A percentile compares a stretch with the other conserved stretches of the same genome.
Evolutionary conservation across 1,140 invertebrate species (phyloP).

Genomic region (Steinernema khuongi): DNA sequence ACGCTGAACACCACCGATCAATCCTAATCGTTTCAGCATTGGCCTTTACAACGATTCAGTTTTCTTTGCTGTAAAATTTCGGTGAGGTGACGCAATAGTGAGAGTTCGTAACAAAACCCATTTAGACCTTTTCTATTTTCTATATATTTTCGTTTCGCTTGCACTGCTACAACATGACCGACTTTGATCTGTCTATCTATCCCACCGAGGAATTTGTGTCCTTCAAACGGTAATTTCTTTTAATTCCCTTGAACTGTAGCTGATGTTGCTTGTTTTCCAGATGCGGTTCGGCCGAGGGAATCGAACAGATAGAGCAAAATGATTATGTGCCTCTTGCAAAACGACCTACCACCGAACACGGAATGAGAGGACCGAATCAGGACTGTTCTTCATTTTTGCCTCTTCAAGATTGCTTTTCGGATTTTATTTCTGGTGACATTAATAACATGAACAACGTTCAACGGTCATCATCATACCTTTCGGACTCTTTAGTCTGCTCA

Average conservation of each 20-base stretch:
- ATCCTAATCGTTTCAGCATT: too few relatives aligned
- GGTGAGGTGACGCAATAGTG: too few relatives aligned
- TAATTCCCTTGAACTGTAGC: neutral
- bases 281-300: neutral
- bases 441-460: neutral
- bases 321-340: neutral
- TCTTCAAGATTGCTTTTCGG: neutral
- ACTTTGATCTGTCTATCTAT: slow-evolving; percentile 9
- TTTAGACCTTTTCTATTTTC: neutral
- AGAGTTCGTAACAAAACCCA: too few relatives aligned
- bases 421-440: neutral
- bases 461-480: neutral
- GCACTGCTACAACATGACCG: neutral
- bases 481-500: slow-evolving; percentile 16
- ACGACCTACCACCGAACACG: neutral
- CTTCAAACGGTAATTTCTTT: neutral
- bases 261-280: neutral
- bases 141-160: neutral
- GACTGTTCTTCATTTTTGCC: neutral
- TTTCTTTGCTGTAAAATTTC: too few relatives aligned
- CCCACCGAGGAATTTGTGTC: neutral
- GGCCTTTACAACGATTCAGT: too few relatives aligned
- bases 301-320: neutral
- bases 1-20: too few relatives aligned
- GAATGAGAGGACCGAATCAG: neutral